Conservation (phyloP, 2,113 vertebrate species). For the Manacus vitellinus region DNA sequence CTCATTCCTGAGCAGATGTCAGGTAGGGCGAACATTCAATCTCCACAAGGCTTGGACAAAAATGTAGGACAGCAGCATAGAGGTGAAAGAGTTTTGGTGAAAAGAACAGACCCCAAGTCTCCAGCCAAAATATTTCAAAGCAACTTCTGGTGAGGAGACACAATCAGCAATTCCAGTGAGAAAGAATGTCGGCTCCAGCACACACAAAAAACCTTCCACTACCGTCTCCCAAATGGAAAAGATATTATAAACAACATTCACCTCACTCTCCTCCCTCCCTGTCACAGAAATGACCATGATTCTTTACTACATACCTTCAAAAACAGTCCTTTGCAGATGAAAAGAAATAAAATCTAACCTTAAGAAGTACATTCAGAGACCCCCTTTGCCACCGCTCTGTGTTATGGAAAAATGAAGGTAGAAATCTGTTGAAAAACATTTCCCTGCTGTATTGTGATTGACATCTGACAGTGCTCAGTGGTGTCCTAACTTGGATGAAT, state of each 20-base stretch:
- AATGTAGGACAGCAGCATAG: constrained; percentile 58
- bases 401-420: constrained; percentile 75
- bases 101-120: constrained; percentile 34
- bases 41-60: constrained; percentile 52
- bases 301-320: constrained; percentile 63
- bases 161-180: constrained; percentile 20
- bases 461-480: constrained; percentile 80
- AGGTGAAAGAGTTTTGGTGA: constrained; percentile 58
- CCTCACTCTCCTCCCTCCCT: constrained; percentile 55
- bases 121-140: constrained; percentile 65
- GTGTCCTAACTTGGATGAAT: constrained; percentile 82
- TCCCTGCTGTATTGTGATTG: constrained; percentile 79
- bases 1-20: constrained; percentile 64
- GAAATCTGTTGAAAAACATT: constrained; percentile 82
- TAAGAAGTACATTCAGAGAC: constrained; percentile 64
- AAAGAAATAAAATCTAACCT: constrained; percentile 66
- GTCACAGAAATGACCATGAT: constrained; percentile 64
- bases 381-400: constrained; percentile 71
- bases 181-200: constrained; percentile 16
- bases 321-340: constrained; percentile 52
- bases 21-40: constrained; percentile 48
- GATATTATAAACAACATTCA: constrained; percentile 63
- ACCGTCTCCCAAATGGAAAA: constrained; percentile 58
- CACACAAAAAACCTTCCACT: constrained; percentile 46
- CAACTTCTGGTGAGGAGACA: constrained; percentile 31